phyloP scores from a whole-genome alignment of 2,888 invertebrate genomes.

The Tubulanus polymorphus region DNA sequence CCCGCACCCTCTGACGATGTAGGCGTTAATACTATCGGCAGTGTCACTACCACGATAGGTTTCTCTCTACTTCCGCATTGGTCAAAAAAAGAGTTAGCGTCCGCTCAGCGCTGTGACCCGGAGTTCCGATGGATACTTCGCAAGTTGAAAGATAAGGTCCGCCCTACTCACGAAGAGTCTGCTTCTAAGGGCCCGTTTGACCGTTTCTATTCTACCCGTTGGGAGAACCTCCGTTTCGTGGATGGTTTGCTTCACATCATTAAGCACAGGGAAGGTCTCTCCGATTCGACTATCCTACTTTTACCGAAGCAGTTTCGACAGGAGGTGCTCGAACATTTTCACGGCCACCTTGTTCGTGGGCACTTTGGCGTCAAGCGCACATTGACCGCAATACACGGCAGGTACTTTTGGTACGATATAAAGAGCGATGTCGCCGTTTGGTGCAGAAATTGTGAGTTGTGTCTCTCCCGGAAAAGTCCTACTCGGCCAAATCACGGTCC shows the following conservation, averaged over 20 bases:
- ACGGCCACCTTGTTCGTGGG: neutral
- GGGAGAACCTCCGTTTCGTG: neutral
- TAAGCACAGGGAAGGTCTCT: no score
- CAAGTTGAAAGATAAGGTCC: no score
- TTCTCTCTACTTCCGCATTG: no score
- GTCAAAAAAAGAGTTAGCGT: no score
- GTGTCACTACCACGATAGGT: no score
- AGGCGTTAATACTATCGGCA: no score
- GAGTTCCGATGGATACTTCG: no score
- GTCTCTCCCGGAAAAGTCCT: slow-evolving; percentile 4
- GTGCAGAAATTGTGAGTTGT: slow-evolving; percentile 4
- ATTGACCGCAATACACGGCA: neutral
- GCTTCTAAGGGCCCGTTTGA: neutral
- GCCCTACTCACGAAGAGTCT: no score
- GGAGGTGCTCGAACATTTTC: slow-evolving; percentile 1
- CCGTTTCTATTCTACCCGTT: neutral
- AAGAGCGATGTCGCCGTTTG: neutral
- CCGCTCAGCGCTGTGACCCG: no score
- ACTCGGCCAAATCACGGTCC: slow-evolving; percentile 1
- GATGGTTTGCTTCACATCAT: neutral
- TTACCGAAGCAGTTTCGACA: no score
- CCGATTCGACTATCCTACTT: no score
- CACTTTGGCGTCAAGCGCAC: slow-evolving; percentile 6
- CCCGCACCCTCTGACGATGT: no score
- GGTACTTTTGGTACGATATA: slow-evolving; percentile 6